Percentiles rank a stretch among this genome's conserved stretches.
These are phyloP conservation scores for Steinernema khuongi DNA, from an alignment of 1,140 invertebrate species.

Conservation along the genomic window DNA sequence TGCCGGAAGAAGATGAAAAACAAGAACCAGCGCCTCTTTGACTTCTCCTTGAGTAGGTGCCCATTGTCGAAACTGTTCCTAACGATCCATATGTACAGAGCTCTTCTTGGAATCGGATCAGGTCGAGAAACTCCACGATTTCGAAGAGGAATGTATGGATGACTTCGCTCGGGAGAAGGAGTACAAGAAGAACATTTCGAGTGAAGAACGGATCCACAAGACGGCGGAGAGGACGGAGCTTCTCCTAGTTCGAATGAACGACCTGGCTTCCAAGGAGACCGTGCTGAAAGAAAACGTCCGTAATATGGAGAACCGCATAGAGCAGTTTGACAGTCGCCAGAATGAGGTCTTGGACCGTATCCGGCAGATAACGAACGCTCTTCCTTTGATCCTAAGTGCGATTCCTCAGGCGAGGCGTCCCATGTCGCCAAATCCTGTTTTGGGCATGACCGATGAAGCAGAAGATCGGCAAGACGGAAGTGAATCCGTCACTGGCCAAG, in stretches of 20 bases:
- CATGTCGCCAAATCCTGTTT: background rate
- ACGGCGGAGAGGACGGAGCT: constrained; percentile 42
- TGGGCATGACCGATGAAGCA: background rate
- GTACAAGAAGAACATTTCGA: constrained; percentile 38
- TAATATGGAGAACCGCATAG: constrained; percentile 33
- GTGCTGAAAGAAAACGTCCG: constrained; percentile 22
- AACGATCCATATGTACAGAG: constrained; percentile 62
- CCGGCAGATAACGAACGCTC: background rate
- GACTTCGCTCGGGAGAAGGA: constrained; percentile 42
- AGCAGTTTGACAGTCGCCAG: constrained; percentile 27
- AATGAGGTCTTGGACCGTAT: constrained; percentile 14
- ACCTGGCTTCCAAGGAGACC: constrained; percentile 34
- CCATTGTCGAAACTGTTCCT: background rate
- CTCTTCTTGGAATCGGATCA: constrained; percentile 84
- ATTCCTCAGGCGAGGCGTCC: background rate
- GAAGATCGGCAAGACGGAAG: constrained; percentile 26
- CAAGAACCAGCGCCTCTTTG: constrained; percentile 70
- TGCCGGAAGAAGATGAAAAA: constrained; percentile 20
- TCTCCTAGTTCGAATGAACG: constrained; percentile 35
- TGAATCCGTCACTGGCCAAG: background rate
- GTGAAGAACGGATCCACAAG: constrained; percentile 46
- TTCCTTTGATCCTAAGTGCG: background rate
- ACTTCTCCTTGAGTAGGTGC: constrained; percentile 73
- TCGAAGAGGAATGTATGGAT: constrained; percentile 92
- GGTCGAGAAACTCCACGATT: constrained; percentile 85